A percentile compares a stretch with the other conserved stretches of the same genome.
These are phyloP conservation scores for Callosobruchus maculatus DNA, from an alignment of 2,888 invertebrate genomes.

Conservation along the genomic window DNA sequence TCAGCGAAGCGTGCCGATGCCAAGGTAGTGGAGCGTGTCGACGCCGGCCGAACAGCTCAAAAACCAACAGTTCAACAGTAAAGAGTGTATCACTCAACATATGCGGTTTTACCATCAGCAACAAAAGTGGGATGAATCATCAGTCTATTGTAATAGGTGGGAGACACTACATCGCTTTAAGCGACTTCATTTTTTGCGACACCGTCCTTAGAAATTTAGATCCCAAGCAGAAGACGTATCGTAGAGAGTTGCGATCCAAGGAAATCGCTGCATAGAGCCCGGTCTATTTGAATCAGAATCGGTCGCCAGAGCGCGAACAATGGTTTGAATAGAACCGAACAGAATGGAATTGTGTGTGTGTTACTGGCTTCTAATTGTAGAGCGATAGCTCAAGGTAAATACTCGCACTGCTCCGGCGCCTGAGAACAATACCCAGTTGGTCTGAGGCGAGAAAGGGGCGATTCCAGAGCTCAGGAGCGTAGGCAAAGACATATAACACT, in stretches of 20 bases:
- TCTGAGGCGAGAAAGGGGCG: constrained; percentile 45
- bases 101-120: too few relatives aligned
- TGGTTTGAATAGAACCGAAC: constrained; percentile 12
- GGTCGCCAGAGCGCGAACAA: constrained; percentile 11
- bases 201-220: too few relatives aligned
- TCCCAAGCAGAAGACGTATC: neutral
- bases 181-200: too few relatives aligned
- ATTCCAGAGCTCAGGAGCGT: constrained; percentile 20
- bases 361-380: constrained; percentile 22
- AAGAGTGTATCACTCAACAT: too few relatives aligned
- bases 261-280: neutral
- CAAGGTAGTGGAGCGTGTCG: too few relatives aligned
- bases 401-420: constrained; percentile 39
- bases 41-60: too few relatives aligned
- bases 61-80: too few relatives aligned
- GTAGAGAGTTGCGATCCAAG: neutral
- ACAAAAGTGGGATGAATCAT: too few relatives aligned
- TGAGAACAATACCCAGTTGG: constrained; percentile 44
- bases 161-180: too few relatives aligned
- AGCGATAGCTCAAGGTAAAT: constrained; percentile 37
- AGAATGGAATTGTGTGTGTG: constrained; percentile 17
- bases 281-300: constrained; percentile 14
- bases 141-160: too few relatives aligned
- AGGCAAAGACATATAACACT: too few relatives aligned
- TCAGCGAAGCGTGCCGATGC: too few relatives aligned